phyloP scores from a whole-genome alignment of 1,140 invertebrate genomes.

The Lucilia cuprina region DNA sequence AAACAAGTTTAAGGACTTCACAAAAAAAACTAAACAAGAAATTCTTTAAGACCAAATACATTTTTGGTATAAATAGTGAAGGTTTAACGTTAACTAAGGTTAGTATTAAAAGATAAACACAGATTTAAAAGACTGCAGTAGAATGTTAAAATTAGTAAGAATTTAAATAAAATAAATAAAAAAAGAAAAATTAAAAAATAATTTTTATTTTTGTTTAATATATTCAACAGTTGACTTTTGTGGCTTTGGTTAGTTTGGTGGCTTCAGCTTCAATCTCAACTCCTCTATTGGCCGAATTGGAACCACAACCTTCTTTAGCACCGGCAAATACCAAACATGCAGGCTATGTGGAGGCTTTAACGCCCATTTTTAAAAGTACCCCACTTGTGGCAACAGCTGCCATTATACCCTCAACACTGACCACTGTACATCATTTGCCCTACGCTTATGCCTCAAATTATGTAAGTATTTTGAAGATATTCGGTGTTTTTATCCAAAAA shows the following conservation, averaged over 20 bases:
- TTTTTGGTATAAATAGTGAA: neutral
- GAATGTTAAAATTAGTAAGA: constrained; percentile 13
- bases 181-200: neutral
- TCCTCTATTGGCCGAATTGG: constrained; percentile 23
- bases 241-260: neutral
- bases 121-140: neutral
- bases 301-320: constrained; percentile 20
- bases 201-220: neutral
- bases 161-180: neutral
- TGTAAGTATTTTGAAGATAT: constrained; percentile 22
- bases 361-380: neutral
- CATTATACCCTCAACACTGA: constrained; percentile 4
- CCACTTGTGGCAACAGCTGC: neutral
- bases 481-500: neutral
- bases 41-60: too few relatives aligned
- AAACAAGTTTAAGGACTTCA: too few relatives aligned
- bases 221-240: neutral
- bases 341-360: constrained; percentile 27
- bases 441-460: constrained; percentile 35
- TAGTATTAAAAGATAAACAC: neutral
- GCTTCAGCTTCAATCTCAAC: constrained; percentile 1
- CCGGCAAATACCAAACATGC: constrained; percentile 37
- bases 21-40: too few relatives aligned
- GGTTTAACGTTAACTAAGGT: neutral
- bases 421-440: constrained; percentile 22